Conservation (phyloP, 2,113 vertebrate genomes). For the Pseudois nayaur region DNA sequence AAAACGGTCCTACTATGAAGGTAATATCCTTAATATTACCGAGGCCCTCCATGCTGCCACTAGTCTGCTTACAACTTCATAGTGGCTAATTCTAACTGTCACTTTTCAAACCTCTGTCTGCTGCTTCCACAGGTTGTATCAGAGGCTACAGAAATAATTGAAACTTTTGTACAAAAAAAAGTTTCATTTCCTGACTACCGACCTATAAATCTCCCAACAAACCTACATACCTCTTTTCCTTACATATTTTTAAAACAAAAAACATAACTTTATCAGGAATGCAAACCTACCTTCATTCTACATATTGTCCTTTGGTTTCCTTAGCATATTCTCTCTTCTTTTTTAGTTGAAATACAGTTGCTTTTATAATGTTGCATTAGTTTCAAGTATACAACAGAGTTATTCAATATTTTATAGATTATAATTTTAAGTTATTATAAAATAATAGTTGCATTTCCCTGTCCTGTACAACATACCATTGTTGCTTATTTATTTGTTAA, state of each 20-base stretch:
- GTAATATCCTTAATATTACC: not conserved
- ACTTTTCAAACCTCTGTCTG: not conserved
- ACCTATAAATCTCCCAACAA: not conserved
- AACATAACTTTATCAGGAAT: not conserved
- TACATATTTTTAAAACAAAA: not conserved
- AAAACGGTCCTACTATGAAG: fast-evolving
- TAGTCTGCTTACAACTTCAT: not conserved
- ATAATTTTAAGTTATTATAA: not conserved
- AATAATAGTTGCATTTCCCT: not conserved
- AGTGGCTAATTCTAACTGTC: not conserved
- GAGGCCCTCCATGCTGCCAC: not conserved
- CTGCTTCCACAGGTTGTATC: not conserved
- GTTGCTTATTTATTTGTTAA: not conserved
- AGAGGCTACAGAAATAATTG: not conserved
- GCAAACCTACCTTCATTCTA: not conserved
- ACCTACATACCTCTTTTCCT: not conserved
- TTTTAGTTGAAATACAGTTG: not conserved
- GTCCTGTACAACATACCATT: not conserved
- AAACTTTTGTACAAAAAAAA: not conserved
- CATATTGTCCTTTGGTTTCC: not conserved
- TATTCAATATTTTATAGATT: not conserved
- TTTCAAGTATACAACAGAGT: not conserved
- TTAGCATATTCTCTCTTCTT: not conserved
- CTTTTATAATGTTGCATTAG: not conserved
- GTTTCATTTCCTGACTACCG: not conserved